A percentile compares a stretch with the other conserved stretches of the same genome.
Evolutionary conservation across 2,888 invertebrate genomes (phyloP).

Genomic region (Eupelmus urozonus): DNA sequence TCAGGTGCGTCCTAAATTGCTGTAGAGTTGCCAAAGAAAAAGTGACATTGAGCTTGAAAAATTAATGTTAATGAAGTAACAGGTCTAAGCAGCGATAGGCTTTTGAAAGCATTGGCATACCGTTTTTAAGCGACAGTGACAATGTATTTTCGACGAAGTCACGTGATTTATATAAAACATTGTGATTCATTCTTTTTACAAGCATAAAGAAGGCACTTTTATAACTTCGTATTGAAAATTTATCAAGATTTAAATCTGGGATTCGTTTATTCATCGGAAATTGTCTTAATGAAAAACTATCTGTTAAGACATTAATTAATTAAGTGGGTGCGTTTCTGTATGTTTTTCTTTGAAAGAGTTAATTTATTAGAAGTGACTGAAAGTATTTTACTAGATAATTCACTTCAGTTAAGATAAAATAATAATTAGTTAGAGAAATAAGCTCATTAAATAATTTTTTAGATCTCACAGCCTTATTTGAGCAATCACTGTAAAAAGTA

Average conservation of each 20-base stretch:
- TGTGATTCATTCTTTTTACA: conserved; percentile 52
- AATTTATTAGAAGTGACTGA: conserved; percentile 19
- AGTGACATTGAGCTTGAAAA: conserved; percentile 62
- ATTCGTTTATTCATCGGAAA: conserved; percentile 20
- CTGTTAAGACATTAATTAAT: conserved; percentile 1
- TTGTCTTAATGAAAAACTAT: conserved; percentile 1
- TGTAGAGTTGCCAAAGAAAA: conserved; percentile 74
- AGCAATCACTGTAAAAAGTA: neutral
- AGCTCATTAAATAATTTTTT: conserved; percentile 36
- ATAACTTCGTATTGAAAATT: conserved; percentile 51
- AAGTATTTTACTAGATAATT: conserved; percentile 40
- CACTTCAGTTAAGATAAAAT: conserved; percentile 12
- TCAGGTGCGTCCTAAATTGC: conserved; percentile 60
- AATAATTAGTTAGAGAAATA: conserved; percentile 30
- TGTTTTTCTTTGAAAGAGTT: conserved; percentile 2
- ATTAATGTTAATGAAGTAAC: conserved; percentile 43
- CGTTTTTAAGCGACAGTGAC: conserved; percentile 19
- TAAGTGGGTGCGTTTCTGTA: conserved; percentile 30
- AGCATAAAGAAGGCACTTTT: conserved; percentile 52
- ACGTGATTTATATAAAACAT: conserved; percentile 44
- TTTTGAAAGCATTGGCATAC: conserved; percentile 41
- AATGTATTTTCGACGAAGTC: conserved; percentile 49
- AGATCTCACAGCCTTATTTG: conserved; percentile 37
- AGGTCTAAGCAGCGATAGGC: conserved; percentile 39
- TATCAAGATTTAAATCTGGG: conserved; percentile 30